These are phyloP conservation scores for Platycheirus albimanus DNA, from an alignment of 2,888 invertebrate genomes.

Conservation along the genomic window DNA sequence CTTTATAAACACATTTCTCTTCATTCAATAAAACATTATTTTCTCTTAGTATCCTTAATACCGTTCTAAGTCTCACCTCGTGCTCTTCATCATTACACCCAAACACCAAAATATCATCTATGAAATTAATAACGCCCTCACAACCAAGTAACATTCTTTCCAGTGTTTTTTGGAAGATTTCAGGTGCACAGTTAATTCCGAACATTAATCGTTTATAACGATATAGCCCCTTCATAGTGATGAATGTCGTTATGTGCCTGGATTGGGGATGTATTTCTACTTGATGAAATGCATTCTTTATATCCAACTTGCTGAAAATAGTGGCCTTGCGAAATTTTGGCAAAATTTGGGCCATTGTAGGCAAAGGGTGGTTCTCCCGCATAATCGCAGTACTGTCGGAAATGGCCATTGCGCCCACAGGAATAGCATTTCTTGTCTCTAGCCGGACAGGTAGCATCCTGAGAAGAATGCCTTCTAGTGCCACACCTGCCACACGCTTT, in stretches of 20 bases:
- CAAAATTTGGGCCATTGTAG: slow-evolving; percentile 36
- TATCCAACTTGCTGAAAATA: too few relatives aligned
- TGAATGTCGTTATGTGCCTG: too few relatives aligned
- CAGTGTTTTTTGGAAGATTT: too few relatives aligned
- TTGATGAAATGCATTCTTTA: slow-evolving; percentile 80
- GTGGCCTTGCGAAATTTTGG: too few relatives aligned
- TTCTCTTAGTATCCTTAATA: background rate
- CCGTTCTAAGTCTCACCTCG: background rate
- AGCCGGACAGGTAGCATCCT: slow-evolving; percentile 16
- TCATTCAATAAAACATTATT: too few relatives aligned
- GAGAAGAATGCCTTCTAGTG: too few relatives aligned
- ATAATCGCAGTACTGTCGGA: slow-evolving; percentile 26
- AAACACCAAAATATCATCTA: slow-evolving; percentile 78
- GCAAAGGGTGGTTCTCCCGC: slow-evolving; percentile 29
- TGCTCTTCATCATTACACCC: slow-evolving; percentile 9
- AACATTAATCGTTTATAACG: slow-evolving; percentile 80
- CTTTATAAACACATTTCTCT: too few relatives aligned
- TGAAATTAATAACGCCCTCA: too few relatives aligned
- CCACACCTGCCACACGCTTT: too few relatives aligned
- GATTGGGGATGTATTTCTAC: slow-evolving; percentile 77
- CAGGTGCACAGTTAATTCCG: too few relatives aligned
- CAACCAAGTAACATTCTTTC: too few relatives aligned
- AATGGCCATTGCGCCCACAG: slow-evolving; percentile 36
- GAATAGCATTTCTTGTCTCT: slow-evolving; percentile 18
- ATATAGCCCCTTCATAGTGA: slow-evolving; percentile 78